Evolutionary conservation across 1,140 invertebrate species (phyloP), one percentile per base, ranked within the genome.

Genomic region (Laupala kohalensis): DNA sequence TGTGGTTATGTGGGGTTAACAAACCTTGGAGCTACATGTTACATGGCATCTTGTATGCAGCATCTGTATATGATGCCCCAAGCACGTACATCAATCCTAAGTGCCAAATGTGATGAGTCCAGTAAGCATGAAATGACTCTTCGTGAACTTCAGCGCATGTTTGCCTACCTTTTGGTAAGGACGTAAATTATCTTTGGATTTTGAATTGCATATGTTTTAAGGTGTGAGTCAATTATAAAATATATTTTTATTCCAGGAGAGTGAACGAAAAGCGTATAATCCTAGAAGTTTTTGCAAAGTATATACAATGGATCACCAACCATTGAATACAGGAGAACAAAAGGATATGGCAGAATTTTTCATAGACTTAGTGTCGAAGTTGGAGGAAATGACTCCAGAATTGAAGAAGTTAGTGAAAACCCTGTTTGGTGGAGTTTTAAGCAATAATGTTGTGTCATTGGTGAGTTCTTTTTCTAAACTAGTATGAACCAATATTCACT

Each of bases 301-400:
- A 0, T 98, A 98, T 79, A 95, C 93, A 37, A 97, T 98, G 95
- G 94, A 97, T 78, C 92, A 95, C 78, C 94, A 96, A 78, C 93
- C 94, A 0, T 81, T 97, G 4, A 98, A 98, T 79, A 97, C 95
- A 0, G 94, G 94, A 0, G 96, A 98, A 80, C 96, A 97, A 79
- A 97, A 97, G 79, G 96, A 98, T 78, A 98, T 98, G 96, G 95
- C 95, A 0, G 96, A 98, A 81, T 97, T 97, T 81, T 97, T 97
- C 77, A 97, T 96, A 64, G 95, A 98, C 82, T 86, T 97, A 1
- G 95, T 98, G 9, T 95, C 92, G 6, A 98, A 97, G 79, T 79
- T 97, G 2, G 96, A 98, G 81, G 95, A 97, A 81, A 97, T 97
- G 93, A 94, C 93, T 0, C 90, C 92, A 0, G 90, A 95, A 73